These are phyloP conservation scores for Opisthocomus hoazin DNA, from an alignment of 2,113 vertebrate genomes.

Conservation along the genomic window DNA sequence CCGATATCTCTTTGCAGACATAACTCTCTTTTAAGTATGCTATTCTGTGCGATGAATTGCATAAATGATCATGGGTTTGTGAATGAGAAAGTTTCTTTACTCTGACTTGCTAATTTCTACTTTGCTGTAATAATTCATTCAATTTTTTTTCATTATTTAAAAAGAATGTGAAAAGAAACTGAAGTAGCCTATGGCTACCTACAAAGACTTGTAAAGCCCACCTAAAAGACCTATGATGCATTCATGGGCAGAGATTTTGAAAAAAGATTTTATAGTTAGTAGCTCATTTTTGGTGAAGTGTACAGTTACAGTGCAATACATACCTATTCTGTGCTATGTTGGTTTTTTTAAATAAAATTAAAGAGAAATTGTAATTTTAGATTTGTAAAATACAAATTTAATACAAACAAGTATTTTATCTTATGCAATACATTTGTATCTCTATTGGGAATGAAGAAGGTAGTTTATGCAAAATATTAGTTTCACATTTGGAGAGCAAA, in stretches of 20 bases:
- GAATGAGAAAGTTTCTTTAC: not conserved
- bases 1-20: not conserved
- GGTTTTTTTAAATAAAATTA: not conserved
- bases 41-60: rapidly evolving
- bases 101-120: not conserved
- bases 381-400: not conserved
- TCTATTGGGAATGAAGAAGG: not conserved
- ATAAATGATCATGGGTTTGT: not conserved
- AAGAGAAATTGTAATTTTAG: not conserved
- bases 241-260: not conserved
- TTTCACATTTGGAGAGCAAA: not conserved
- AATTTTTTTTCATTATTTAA: not conserved
- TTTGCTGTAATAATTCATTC: not conserved
- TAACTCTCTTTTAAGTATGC: not conserved
- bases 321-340: not conserved
- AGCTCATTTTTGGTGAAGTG: not conserved
- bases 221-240: not conserved
- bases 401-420: not conserved
- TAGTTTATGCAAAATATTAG: not conserved
- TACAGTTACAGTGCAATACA: not conserved
- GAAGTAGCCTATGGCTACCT: not conserved
- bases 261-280: not conserved
- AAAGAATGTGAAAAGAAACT: not conserved
- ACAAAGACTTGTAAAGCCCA: not conserved
- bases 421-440: not conserved